phyloP scores from a whole-genome alignment of 2,888 invertebrate genomes.

The Thera obeliscata region DNA sequence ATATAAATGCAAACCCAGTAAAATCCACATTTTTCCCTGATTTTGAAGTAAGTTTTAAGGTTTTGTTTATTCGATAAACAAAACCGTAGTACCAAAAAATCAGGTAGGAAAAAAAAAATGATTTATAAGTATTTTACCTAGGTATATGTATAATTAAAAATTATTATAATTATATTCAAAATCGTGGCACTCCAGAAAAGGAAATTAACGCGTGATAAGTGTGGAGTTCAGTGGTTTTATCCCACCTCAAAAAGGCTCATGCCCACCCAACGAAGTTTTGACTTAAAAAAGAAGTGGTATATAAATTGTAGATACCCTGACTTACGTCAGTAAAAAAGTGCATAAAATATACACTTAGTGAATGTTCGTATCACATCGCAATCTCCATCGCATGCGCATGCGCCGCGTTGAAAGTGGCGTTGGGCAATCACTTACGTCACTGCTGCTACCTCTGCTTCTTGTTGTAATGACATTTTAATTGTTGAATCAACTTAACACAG shows the following conservation, averaged over 20 bases:
- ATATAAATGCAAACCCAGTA: too few relatives aligned
- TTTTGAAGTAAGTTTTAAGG: too few relatives aligned
- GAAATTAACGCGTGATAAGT: too few relatives aligned
- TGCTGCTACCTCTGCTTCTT: conserved; percentile 1
- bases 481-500: conserved; percentile 15
- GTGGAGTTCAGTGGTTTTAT: too few relatives aligned
- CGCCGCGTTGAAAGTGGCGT: conserved; percentile 15
- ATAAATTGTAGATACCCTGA: background rate
- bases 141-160: too few relatives aligned
- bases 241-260: background rate
- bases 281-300: background rate
- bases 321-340: conserved; percentile 14
- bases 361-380: background rate
- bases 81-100: too few relatives aligned
- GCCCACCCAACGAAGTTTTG: background rate
- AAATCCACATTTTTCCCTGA: too few relatives aligned
- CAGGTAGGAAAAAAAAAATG: too few relatives aligned
- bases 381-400: conserved; percentile 13
- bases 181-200: too few relatives aligned
- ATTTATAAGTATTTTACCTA: too few relatives aligned
- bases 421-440: conserved; percentile 14
- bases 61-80: too few relatives aligned
- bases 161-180: too few relatives aligned
- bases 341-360: conserved; percentile 3
- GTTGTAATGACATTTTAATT: conserved; percentile 22